Evolutionary conservation across 2,797 vertebrate species (phyloP), one percentile per base, ranked within the genome.

Genomic region (Manis javanica): DNA sequence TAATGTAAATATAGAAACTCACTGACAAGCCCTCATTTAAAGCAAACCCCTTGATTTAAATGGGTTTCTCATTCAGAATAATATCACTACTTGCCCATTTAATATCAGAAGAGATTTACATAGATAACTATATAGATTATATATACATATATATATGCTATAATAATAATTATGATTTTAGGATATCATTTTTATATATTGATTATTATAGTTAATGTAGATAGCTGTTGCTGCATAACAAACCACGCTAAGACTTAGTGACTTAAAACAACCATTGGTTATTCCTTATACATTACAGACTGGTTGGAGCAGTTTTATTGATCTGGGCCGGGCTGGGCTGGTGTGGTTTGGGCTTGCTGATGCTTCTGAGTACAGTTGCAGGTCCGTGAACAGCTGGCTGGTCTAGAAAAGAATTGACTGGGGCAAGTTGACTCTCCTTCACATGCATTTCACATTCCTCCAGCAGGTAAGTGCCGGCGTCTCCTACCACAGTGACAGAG

Each of bases 241-340:
- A 85, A 39, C 39, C 19, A 49, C 31, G 16, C 26, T 42, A 37
- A 13, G 18, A 53, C 31, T 69, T 46, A 6, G 26, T 15, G 46
- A 61, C 61, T 72, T 72, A 14, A 77, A 59, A 34, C 31, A 14
- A 13, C 31, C 5, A 1, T 57, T 57, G 15, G 23, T 29, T 46
- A 9, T 16, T 15, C 5, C 15, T 51, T 13, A 3, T 2, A 3
- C 14, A 2, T 13, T n/a, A 0, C 0, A 3, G 26, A 29, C 19
- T 63, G 57, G 2, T 51, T 29, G 63, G 82, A 53, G 49, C n/a
- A 4, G 31, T 59, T 15, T 55, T n/a, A 13, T 31, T 63, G 88
- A 63, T 12, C 53, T 26, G 85, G 16, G 34, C 59, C 16, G 4
- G 15, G 55, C 31, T 46, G 46, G 24, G 10, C 29, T 51, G 24